Conservation (phyloP, 1,140 invertebrate genomes). For the Acyrthosiphon pisum region DNA sequence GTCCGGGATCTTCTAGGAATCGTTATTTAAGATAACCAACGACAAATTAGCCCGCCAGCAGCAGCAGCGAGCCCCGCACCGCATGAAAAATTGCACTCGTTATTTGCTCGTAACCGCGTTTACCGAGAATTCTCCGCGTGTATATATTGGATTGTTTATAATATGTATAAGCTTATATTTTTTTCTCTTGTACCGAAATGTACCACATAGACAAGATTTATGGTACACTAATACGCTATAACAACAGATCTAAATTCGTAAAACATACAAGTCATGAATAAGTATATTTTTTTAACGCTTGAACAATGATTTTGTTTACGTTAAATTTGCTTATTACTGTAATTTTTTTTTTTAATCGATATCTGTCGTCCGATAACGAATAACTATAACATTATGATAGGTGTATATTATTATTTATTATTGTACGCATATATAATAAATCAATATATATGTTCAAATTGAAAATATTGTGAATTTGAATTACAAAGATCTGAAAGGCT, state of each 20-base stretch:
- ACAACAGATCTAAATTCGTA: background rate
- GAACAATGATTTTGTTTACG: constrained; percentile 43
- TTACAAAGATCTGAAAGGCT: too few species aligned
- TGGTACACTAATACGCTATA: background rate
- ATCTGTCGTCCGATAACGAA: constrained; percentile 23
- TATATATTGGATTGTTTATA: background rate
- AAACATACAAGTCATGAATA: constrained; percentile 32
- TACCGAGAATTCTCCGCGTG: background rate
- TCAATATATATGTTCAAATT: background rate
- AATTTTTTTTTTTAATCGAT: background rate
- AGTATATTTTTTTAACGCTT: background rate
- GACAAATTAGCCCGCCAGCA: constrained; percentile 21
- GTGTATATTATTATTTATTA: background rate
- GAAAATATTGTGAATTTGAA: background rate
- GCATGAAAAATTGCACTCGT: constrained; percentile 35
- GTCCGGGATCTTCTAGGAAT: constrained; percentile 13
- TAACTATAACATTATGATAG: background rate
- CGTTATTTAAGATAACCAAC: constrained; percentile 12
- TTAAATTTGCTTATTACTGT: background rate
- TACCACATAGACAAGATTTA: constrained; percentile 25
- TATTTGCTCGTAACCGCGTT: background rate
- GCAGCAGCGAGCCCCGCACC: background rate
- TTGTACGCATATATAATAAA: background rate
- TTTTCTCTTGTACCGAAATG: constrained; percentile 3
- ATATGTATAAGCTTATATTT: background rate